Evolutionary conservation across 1,140 invertebrate species (phyloP), one percentile per base, ranked within the genome.

Genomic region (Conus ventricosus): DNA sequence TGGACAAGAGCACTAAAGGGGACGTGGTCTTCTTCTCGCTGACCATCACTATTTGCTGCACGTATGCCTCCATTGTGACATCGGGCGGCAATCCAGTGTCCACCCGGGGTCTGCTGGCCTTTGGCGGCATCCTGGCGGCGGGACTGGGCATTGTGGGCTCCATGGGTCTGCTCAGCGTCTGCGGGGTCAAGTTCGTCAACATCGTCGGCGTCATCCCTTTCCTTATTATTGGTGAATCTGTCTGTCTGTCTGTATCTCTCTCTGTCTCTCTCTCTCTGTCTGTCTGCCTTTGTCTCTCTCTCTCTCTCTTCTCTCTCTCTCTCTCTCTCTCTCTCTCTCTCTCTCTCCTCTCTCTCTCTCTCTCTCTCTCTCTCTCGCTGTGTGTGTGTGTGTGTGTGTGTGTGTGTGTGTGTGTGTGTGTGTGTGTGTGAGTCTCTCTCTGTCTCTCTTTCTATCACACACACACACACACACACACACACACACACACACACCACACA

Each of bases 151-250:
- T 98, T 0, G 95, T 97, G 0, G 97, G 98, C 5, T 98, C 98
- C 0, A 99, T 99, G 93, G 98, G 98, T 71, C 95, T 98, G 80
- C 97, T 98, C 90, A 97, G 98, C 93, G 99, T 99, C 95, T 96
- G 97, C 85, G 98, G 98, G 8, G 96, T 99, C 81, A 97, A 98
- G 89, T 99, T 99, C 95, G 99, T 99, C 92, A 98, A 98, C 39
- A 98, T 99, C 88, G 99, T 99, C 95, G 96, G 99, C 83, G 98
- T 98, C 0, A 98, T 98, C 4, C 98, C 98, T 8, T 99, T 99
- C 93, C 96, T 99, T 60, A 98, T 99, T 97, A 97, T 99, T 90
- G 98, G 98, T 99, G 96, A 97, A 97, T 60, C 8, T 11, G 57
- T 60, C 1, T 11, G 57, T 60, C 8, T 60, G 4, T 60, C 8